Conservation (phyloP, 2,888 invertebrate genomes). For the Ophion ventricosus region DNA sequence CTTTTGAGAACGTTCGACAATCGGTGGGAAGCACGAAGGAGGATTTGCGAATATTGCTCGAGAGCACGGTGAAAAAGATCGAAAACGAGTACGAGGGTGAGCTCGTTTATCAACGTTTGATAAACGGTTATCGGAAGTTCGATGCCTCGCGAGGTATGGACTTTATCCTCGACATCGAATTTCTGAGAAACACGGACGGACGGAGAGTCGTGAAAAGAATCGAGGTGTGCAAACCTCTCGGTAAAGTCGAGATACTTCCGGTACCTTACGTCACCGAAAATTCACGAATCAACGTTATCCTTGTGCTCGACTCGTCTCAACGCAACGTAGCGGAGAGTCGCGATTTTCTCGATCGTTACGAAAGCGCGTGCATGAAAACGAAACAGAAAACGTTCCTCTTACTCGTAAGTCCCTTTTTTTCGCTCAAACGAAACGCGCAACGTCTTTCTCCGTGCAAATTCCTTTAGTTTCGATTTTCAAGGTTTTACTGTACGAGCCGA, state of each 20-base stretch:
- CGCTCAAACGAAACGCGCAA: constrained; percentile 42
- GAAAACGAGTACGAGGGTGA: constrained; percentile 83
- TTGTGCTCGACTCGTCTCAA: constrained; percentile 87
- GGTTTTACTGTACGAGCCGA: constrained; percentile 88
- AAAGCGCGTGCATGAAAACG: constrained; percentile 89
- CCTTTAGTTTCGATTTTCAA: constrained; percentile 72
- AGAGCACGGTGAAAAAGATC: constrained; percentile 84
- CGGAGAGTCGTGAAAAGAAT: constrained; percentile 86
- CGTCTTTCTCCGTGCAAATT: constrained; percentile 14
- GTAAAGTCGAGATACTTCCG: constrained; percentile 94
- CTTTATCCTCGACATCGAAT: constrained; percentile 90
- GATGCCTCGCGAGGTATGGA: constrained; percentile 94
- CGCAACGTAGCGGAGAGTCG: constrained; percentile 85
- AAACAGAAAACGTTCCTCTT: constrained; percentile 92
- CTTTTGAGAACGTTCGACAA: constrained; percentile 88
- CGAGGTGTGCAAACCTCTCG: constrained; percentile 93
- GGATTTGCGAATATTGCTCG: constrained; percentile 87
- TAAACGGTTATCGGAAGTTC: constrained; percentile 91
- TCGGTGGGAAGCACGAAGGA: constrained; percentile 87
- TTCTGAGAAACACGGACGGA: constrained; percentile 83
- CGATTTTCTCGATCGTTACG: constrained; percentile 90
- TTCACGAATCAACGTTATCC: constrained; percentile 90
- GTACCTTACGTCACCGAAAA: constrained; percentile 98
- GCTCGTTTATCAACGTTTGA: constrained; percentile 85
- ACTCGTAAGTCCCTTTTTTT: constrained; percentile 84